phyloP scores from a whole-genome alignment of 2,797 vertebrate genomes.

The Sebastes minor region DNA sequence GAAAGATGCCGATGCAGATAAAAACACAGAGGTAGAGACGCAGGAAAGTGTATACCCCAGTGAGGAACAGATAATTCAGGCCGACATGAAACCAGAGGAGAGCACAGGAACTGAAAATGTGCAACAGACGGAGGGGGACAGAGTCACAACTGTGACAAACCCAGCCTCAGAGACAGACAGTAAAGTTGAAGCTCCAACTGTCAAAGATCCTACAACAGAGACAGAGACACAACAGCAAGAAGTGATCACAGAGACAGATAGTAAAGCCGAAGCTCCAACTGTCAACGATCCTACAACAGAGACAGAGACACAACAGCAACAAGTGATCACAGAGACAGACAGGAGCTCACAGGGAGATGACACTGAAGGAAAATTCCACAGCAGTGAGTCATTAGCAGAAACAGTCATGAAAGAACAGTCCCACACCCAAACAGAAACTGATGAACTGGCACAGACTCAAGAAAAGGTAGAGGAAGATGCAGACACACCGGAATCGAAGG shows the following conservation, averaged over 20 bases:
- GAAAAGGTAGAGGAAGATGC: not conserved
- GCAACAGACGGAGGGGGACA: constrained; percentile 10
- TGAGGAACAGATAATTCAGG: constrained; percentile 18
- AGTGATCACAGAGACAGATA: constrained; percentile 9
- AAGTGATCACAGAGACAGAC: constrained; percentile 15
- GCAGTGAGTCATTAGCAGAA: constrained; percentile 36
- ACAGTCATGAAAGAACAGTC: constrained; percentile 9
- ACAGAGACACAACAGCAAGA: too few species aligned
- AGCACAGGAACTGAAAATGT: constrained; percentile 32
- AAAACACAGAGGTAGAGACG: not conserved
- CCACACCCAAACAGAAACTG: constrained; percentile 18
- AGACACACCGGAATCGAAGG: not conserved
- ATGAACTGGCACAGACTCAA: not conserved
- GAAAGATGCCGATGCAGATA: not conserved
- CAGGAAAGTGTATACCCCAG: not conserved
- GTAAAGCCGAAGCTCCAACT: too few species aligned
- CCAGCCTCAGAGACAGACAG: constrained; percentile 16
- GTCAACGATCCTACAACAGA: too few species aligned
- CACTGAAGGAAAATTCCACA: constrained; percentile 6
- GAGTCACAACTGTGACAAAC: constrained; percentile 2
- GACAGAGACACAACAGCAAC: constrained; percentile 14
- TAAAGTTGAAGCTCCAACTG: too few species aligned
- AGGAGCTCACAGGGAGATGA: not conserved
- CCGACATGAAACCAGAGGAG: constrained; percentile 18
- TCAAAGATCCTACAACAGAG: too few species aligned